Percentiles rank a stretch among this genome's conserved stretches.
Evolutionary conservation across 2,113 vertebrate genomes (phyloP).

Genomic region (Bos indicus): DNA sequence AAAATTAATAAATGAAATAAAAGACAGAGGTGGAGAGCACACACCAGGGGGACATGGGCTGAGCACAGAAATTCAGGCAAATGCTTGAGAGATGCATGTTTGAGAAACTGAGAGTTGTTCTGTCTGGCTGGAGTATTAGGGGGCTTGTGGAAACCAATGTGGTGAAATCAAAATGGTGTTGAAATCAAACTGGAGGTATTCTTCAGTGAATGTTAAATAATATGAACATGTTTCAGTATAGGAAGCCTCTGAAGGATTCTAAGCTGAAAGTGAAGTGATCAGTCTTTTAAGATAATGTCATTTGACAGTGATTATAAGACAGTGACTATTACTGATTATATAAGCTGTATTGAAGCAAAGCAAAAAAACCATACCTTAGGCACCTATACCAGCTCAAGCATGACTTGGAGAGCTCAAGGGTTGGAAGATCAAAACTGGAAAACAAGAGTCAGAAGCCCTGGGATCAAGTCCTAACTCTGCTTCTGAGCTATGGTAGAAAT

Average conservation of each 20-base stretch:
- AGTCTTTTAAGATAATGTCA: not conserved
- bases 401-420: not conserved
- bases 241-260: not conserved
- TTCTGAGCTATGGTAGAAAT: not conserved
- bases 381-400: too few relatives aligned
- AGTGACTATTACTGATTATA: not conserved
- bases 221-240: not conserved
- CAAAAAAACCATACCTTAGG: not conserved
- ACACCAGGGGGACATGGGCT: too few relatives aligned
- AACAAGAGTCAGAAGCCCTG: not conserved
- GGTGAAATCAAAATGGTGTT: not conserved
- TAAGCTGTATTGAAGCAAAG: not conserved
- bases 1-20: not conserved
- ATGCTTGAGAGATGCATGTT: not conserved
- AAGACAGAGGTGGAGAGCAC: not conserved
- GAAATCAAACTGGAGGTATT: not conserved
- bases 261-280: not conserved
- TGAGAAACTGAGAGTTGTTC: not conserved
- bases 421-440: not conserved
- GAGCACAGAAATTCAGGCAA: not conserved
- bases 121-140: not conserved
- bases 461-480: not conserved
- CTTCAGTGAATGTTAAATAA: not conserved
- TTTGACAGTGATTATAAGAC: not conserved
- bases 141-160: not conserved